These are phyloP conservation scores for Dicaeum eximium DNA, from an alignment of 2,113 vertebrate species.

Conservation along the genomic window DNA sequence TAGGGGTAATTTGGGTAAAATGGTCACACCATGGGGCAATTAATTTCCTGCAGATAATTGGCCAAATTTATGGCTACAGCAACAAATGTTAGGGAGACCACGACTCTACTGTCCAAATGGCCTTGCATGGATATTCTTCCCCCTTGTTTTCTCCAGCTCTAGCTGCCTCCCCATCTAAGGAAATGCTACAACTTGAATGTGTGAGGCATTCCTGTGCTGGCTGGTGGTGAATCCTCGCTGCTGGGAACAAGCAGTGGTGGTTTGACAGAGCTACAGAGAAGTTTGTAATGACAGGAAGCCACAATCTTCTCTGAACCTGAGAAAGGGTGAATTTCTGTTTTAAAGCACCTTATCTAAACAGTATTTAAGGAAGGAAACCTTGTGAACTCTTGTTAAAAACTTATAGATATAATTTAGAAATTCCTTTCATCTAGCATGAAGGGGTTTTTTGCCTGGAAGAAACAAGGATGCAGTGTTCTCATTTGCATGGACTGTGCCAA, in stretches of 20 bases:
- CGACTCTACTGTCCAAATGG: accelerated
- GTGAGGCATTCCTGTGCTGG: accelerated
- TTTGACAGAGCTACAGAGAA: not conserved
- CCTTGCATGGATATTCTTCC: not conserved
- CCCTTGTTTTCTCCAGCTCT: not conserved
- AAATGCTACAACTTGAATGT: accelerated
- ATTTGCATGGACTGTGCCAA: slow-evolving; percentile 24
- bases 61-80: not conserved
- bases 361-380: not conserved
- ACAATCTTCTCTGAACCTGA: not conserved
- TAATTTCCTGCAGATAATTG: not conserved
- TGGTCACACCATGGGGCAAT: not conserved
- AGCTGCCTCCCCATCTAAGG: not conserved
- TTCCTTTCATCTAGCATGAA: slow-evolving; percentile 53
- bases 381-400: slow-evolving; percentile 51
- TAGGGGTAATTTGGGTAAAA: not conserved
- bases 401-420: slow-evolving; percentile 31
- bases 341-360: slow-evolving; percentile 22
- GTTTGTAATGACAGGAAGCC: slow-evolving; percentile 2
- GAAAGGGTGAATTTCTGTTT: slow-evolving; percentile 6
- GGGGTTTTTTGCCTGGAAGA: not conserved
- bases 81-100: not conserved
- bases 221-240: not conserved
- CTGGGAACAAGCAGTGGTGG: not conserved
- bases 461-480: slow-evolving; percentile 32